A percentile compares a stretch with the other conserved stretches of the same genome.
Evolutionary conservation across 2,797 vertebrate genomes (phyloP).

Genomic region (Avahi laniger): DNA sequence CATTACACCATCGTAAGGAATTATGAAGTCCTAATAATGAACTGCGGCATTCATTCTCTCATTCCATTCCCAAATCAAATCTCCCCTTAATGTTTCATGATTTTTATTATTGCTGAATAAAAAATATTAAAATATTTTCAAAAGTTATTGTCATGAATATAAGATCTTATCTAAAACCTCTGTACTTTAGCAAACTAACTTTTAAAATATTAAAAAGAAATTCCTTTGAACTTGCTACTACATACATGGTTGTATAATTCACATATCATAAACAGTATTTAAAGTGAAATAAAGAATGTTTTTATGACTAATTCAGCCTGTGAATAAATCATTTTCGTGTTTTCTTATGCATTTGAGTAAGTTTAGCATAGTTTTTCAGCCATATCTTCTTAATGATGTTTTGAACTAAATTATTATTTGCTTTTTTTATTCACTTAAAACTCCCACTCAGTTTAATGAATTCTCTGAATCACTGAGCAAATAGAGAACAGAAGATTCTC

Average conservation of each 20-base stretch:
- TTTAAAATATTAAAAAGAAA: constrained; percentile 47
- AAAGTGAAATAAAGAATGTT: background rate
- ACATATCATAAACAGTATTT: background rate
- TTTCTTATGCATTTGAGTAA: constrained; percentile 16
- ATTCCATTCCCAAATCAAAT: background rate
- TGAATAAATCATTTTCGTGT: background rate
- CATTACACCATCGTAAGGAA: background rate
- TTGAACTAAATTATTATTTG: constrained; percentile 39
- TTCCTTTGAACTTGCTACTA: constrained; percentile 6
- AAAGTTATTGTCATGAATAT: background rate
- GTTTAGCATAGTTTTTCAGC: constrained; percentile 23
- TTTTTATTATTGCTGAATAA: constrained; percentile 37
- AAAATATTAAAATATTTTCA: constrained; percentile 28
- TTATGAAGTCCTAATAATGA: background rate
- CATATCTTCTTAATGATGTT: constrained; percentile 46
- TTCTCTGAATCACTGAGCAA: background rate
- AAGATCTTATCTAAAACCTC: background rate
- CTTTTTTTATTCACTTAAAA: background rate
- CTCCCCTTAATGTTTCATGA: background rate
- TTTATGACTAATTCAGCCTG: constrained; percentile 42
- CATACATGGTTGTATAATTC: background rate
- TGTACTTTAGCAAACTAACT: background rate
- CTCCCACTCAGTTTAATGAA: background rate
- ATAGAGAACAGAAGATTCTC: constrained; percentile 50
- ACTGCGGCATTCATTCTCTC: background rate